Base-by-base conservation (phyloP, 2,888 invertebrate genomes). In the Acheta domesticus region DNA sequence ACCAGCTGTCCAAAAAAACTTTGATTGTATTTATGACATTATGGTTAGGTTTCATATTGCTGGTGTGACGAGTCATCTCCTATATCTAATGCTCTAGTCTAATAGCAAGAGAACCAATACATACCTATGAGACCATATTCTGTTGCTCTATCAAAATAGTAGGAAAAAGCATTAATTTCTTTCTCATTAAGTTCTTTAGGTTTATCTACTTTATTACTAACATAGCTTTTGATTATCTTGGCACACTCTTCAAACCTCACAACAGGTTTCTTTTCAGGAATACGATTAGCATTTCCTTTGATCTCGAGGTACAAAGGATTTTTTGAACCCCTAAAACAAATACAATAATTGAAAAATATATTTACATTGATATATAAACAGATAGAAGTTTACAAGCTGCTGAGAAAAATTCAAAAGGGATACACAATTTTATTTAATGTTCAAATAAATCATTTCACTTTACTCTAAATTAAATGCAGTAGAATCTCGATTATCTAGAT, bases 141-240 rank as follows among this genome's bases (percentile, higher is more conserved):
- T 0, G 93, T 92, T 5, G 97, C 96, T 80, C 96, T 91, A 85
- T 99, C 98, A 86, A 94, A 98, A 88, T 96, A 99, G 87, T 97
- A 99, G 84, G 97, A 96, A 88, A 99, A 96, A 19, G 96, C 95
- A 83, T 93, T 93, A 79, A 97, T 91, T 49, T 91, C 89, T 81
- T 90, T 89, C 23, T 88, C 86, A 75, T 89, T 88, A 14, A 93
- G 85, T 81, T 91, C 91, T 73, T 77, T 78, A 0, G 92, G 91
- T 82, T 90, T 89, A 50, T 90, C 88, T 1, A 91, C 89, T 79
- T 84, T 85, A n/a, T 82, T 82, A 48, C 87, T 86, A 12, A 92
- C 89, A 84, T 91, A 91, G 81, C 89, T 87, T 82, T 89, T 88
- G 20, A 92, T 87, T 77, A 91, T 88, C 83, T 89, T 87, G 23